Percentiles rank a stretch among this genome's conserved stretches.
Conservation (phyloP, 2,888 invertebrate genomes). For the Nasonovia ribisnigri region DNA sequence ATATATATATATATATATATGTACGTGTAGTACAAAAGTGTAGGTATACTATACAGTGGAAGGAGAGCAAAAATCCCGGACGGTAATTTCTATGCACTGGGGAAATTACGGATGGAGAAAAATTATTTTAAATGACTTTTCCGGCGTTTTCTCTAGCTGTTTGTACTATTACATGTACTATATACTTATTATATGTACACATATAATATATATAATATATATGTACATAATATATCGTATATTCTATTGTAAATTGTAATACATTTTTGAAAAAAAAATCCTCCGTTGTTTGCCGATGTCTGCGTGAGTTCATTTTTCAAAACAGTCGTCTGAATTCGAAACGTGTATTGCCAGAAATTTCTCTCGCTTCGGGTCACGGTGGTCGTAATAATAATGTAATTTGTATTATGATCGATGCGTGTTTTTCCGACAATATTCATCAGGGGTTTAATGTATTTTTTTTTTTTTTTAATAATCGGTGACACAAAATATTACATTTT, state of each 20-base stretch:
- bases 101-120: conserved; percentile 59
- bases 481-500: not conserved
- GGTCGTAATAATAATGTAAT: not conserved
- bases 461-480: not conserved
- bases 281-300: not conserved
- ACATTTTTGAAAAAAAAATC: conserved; percentile 21
- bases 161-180: not conserved
- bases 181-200: not conserved
- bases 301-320: not conserved
- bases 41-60: not conserved
- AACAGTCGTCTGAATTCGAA: conserved; percentile 3
- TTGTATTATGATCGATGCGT: not conserved
- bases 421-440: not conserved
- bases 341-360: not conserved
- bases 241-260: not conserved
- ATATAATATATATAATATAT: not conserved
- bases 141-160: not conserved
- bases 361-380: not conserved
- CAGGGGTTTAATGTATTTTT: not conserved
- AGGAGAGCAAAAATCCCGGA: conserved; percentile 25
- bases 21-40: too few species aligned
- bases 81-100: conserved; percentile 58
- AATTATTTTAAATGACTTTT: conserved; percentile 61
- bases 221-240: not conserved
- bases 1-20: not conserved